A percentile compares a stretch with the other conserved stretches of the same genome.
Evolutionary conservation across 2,888 invertebrate species (phyloP).

Genomic region (Cylindroiulus punctatus): DNA sequence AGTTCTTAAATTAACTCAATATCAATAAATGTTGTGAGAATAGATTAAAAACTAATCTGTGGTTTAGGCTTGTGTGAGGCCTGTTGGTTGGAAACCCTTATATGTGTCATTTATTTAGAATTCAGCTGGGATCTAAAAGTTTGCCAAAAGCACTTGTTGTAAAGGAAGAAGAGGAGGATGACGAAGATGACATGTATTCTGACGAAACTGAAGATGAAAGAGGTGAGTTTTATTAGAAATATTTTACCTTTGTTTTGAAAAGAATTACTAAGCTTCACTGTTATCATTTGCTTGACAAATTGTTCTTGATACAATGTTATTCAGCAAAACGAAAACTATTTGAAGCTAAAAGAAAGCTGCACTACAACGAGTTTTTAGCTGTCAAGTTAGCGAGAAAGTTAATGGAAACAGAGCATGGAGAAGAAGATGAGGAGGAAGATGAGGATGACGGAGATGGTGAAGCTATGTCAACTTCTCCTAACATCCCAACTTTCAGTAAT

Average conservation of each 20-base stretch:
- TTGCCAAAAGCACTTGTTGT: slow-evolving; percentile 62
- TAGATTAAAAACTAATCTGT: too few species aligned
- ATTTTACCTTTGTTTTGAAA: background rate
- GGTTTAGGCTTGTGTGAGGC: too few species aligned
- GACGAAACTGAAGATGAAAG: slow-evolving; percentile 74
- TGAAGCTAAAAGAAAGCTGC: slow-evolving; percentile 92
- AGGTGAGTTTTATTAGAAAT: slow-evolving; percentile 63
- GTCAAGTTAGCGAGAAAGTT: slow-evolving; percentile 90
- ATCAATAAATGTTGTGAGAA: too few species aligned
- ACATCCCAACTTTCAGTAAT: background rate
- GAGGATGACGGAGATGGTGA: slow-evolving; percentile 56
- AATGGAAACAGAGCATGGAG: slow-evolving; percentile 88
- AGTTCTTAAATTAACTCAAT: background rate
- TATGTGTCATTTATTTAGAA: slow-evolving; percentile 53
- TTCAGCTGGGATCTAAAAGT: slow-evolving; percentile 60
- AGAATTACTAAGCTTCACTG: too few species aligned
- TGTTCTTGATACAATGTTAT: background rate
- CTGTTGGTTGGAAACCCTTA: too few species aligned
- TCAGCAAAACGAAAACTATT: slow-evolving; percentile 80
- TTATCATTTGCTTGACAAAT: background rate
- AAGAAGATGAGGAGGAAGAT: slow-evolving; percentile 74
- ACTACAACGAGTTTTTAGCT: slow-evolving; percentile 97
- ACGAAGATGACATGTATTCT: slow-evolving; percentile 68
- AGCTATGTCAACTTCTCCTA: background rate
- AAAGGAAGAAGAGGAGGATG: slow-evolving; percentile 71